Percentiles rank a stretch among this genome's conserved stretches.
Evolutionary conservation across 2,113 vertebrate species (phyloP).

Genomic region (Cnemophilus loriae): DNA sequence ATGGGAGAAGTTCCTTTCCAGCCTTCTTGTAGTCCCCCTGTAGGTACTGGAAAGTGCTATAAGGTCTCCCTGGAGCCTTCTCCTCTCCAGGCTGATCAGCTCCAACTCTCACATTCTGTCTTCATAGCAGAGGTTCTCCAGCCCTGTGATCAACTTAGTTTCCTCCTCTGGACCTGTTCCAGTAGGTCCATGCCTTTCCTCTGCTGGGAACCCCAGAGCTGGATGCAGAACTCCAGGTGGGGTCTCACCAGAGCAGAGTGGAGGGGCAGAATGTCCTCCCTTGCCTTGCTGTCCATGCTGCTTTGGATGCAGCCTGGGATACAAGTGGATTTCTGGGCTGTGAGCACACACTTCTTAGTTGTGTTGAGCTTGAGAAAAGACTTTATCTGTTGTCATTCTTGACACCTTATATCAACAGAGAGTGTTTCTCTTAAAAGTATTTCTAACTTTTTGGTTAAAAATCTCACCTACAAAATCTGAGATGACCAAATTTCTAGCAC

Average conservation of each 20-base stretch:
- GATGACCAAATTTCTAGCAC: neutral
- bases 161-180: neutral
- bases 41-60: neutral
- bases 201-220: neutral
- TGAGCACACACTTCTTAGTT: fast-evolving
- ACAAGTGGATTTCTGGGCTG: neutral
- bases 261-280: neutral
- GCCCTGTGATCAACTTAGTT: neutral
- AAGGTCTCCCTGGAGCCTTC: neutral
- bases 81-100: neutral
- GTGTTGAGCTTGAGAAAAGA: neutral
- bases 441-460: neutral
- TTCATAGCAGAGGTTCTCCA: neutral
- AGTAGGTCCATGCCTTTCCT: neutral
- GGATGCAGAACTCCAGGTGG: neutral
- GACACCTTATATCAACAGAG: neutral
- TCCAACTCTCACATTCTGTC: neutral
- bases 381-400: neutral
- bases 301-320: neutral
- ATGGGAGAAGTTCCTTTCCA: neutral
- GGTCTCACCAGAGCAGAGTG: neutral
- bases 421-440: neutral
- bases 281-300: neutral
- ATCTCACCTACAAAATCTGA: neutral
- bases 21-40: neutral